Evolutionary conservation across 2,797 vertebrate genomes (phyloP).

Genomic region (Acanthurus tractus): DNA sequence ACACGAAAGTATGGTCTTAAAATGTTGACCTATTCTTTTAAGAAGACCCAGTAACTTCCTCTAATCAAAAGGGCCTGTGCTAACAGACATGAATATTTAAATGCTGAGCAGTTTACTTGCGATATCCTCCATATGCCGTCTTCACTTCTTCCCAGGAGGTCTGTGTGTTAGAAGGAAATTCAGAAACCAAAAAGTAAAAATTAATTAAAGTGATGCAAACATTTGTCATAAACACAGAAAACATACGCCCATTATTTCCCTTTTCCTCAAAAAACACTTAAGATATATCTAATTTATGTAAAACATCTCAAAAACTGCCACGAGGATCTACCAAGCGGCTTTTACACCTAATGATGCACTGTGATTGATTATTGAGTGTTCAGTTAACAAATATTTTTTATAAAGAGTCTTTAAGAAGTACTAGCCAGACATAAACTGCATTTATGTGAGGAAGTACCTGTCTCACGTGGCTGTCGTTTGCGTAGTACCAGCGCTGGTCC

Average conservation of each 20-base stretch:
- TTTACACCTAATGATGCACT: not conserved
- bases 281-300: not conserved
- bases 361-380: not conserved
- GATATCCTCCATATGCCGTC: conserved; percentile 43
- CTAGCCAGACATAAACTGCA: not conserved
- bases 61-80: not conserved
- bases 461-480: conserved; percentile 64
- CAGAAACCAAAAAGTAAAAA: not conserved
- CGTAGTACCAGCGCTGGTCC: conserved; percentile 71
- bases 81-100: not conserved
- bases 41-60: not conserved
- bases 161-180: conserved; percentile 53
- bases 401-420: not conserved
- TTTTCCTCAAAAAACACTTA: not conserved
- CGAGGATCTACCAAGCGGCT: not conserved
- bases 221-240: not conserved
- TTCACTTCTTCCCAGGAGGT: conserved; percentile 68
- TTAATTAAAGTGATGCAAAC: not conserved
- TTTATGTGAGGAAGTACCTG: conserved; percentile 49
- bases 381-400: not conserved
- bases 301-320: not conserved
- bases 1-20: not conserved
- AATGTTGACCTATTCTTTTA: not conserved
- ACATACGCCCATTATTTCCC: too few species aligned
- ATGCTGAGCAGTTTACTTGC: conserved; percentile 54